Conservation (phyloP, 2,888 invertebrate species). For the Apamea monoglypha region DNA sequence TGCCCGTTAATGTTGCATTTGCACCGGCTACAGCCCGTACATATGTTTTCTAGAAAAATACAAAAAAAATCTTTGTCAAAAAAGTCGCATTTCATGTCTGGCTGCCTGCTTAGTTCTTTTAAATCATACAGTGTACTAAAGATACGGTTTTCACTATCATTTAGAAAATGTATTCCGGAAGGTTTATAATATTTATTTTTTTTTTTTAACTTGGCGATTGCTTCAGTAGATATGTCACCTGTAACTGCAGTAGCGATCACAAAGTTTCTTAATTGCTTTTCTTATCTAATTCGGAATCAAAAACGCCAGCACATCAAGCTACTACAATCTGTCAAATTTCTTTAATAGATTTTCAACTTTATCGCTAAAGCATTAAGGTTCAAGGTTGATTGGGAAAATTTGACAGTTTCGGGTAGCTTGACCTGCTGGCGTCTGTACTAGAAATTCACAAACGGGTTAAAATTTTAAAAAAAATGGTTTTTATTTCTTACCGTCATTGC, state of each 20-base stretch:
- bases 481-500: conserved; percentile 78
- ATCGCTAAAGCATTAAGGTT: too few species aligned
- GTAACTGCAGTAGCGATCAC: neutral
- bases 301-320: too few species aligned
- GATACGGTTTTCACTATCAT: neutral
- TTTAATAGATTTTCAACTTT: too few species aligned
- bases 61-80: neutral
- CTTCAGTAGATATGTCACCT: too few species aligned
- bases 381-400: too few species aligned
- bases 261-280: neutral
- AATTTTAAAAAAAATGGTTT: neutral
- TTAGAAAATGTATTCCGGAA: neutral
- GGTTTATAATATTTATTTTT: neutral
- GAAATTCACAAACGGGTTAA: neutral
- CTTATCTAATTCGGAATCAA: neutral
- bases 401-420: too few species aligned
- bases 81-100: neutral
- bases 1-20: conserved; percentile 70
- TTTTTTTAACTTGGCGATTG: neutral
- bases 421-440: too few species aligned
- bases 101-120: neutral
- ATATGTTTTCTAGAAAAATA: conserved; percentile 76
- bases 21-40: conserved; percentile 81
- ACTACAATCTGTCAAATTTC: too few species aligned
- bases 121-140: neutral